These are phyloP conservation scores for Crocidura indochinensis DNA, from an alignment of 2,797 vertebrate genomes.

Conservation along the genomic window DNA sequence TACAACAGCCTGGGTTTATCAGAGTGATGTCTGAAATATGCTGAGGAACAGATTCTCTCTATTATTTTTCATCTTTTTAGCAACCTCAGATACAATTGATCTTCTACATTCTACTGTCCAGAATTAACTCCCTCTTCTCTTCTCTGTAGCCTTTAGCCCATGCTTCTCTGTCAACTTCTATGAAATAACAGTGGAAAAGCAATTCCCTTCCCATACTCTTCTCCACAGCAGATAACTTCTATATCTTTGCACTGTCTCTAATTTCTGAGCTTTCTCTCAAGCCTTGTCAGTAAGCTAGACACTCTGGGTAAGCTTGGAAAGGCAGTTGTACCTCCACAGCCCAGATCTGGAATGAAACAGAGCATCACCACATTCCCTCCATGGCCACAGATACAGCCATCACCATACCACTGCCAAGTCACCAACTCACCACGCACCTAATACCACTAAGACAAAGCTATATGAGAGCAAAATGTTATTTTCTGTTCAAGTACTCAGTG, in stretches of 20 bases:
- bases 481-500: too few relatives aligned
- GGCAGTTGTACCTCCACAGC: too few relatives aligned
- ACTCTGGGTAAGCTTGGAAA: not conserved
- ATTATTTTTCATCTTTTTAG: too few relatives aligned
- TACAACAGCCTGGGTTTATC: not conserved
- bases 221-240: not conserved
- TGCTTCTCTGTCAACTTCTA: not conserved
- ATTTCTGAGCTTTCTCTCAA: not conserved
- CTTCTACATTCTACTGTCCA: not conserved
- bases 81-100: slow-evolving; percentile 8
- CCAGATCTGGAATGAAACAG: not conserved
- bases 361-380: too few relatives aligned
- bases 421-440: rapidly evolving
- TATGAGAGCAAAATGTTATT: not conserved
- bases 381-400: too few relatives aligned
- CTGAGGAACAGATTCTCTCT: too few relatives aligned
- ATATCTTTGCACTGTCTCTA: not conserved
- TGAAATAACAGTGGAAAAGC: slow-evolving; percentile 10
- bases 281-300: not conserved
- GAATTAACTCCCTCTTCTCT: not conserved
- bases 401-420: too few relatives aligned
- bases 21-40: not conserved
- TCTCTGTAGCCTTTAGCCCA: not conserved
- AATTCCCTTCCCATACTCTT: not conserved
- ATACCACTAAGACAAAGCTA: not conserved